Conservation (phyloP, 2,113 vertebrate species). For the Toxotes jaculatrix region DNA sequence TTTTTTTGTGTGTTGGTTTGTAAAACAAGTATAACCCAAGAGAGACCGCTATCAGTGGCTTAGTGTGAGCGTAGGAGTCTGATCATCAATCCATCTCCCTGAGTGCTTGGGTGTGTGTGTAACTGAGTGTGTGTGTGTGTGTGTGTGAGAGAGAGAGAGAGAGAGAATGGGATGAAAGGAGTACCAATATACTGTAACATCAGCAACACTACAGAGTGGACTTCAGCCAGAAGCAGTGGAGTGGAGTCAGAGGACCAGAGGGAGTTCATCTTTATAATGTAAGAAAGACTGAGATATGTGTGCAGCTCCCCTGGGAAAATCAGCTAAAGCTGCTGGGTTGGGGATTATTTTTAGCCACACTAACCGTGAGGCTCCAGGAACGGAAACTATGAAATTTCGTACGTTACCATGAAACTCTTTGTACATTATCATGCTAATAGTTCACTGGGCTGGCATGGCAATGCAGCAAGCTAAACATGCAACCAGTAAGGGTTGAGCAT, state of each 20-base stretch:
- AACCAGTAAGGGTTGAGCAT: background rate
- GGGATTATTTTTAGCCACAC: background rate
- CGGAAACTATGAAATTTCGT: background rate
- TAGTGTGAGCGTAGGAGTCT: background rate
- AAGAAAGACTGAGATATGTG: conserved; percentile 36
- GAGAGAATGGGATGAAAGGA: too few species aligned
- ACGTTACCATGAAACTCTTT: background rate
- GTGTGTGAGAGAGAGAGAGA: background rate
- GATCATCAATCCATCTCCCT: conserved; percentile 42
- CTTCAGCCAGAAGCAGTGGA: conserved; percentile 26
- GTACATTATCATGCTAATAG: background rate
- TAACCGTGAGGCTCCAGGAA: background rate
- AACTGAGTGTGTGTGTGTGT: background rate
- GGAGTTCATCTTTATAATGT: conserved; percentile 32
- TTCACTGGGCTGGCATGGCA: background rate
- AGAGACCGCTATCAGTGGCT: conserved; percentile 33
- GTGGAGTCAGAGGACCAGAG: conserved; percentile 28
- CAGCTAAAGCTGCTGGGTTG: conserved; percentile 7
- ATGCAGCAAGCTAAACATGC: background rate
- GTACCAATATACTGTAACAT: conserved; percentile 33
- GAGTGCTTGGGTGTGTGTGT: conserved; percentile 24
- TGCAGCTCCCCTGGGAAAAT: conserved; percentile 37
- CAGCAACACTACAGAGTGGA: conserved; percentile 24
- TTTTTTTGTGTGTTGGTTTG: conserved; percentile 10
- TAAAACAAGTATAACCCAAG: conserved; percentile 35